phyloP scores from a whole-genome alignment of 1,140 invertebrate genomes.

The Aethina tumida region DNA sequence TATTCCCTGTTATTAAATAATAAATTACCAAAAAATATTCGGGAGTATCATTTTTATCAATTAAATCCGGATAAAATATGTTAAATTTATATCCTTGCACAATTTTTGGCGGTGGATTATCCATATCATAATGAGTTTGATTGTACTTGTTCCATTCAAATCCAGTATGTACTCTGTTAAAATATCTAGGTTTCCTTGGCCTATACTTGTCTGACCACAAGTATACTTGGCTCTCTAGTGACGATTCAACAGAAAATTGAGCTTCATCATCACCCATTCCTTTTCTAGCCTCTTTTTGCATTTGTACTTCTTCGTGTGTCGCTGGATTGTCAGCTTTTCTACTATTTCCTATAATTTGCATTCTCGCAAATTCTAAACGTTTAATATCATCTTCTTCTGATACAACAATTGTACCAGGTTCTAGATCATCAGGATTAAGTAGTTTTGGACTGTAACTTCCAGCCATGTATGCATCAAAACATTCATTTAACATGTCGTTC shows the following conservation, averaged over 20 bases:
- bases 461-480: constrained; percentile 59
- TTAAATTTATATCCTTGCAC: constrained; percentile 99
- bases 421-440: constrained; percentile 55
- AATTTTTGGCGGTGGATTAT: constrained; percentile 99
- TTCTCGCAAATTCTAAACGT: constrained; percentile 61
- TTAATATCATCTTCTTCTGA: constrained; percentile 70
- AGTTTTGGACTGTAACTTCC: constrained; percentile 80
- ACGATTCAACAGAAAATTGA: constrained; percentile 85
- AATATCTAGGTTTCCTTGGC: constrained; percentile 94
- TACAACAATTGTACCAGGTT: constrained; percentile 73
- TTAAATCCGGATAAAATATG: constrained; percentile 99
- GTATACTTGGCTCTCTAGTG: constrained; percentile 77
- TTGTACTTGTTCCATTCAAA: constrained; percentile 99
- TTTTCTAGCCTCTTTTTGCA: constrained; percentile 72
- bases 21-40: constrained; percentile 74
- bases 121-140: constrained; percentile 99
- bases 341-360: constrained; percentile 47
- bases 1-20: constrained; percentile 1
- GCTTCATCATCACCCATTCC: constrained; percentile 86
- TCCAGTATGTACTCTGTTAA: constrained; percentile 91
- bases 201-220: constrained; percentile 98
- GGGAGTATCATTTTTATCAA: constrained; percentile 90
- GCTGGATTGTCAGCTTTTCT: constrained; percentile 44
- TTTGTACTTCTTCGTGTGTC: constrained; percentile 48
- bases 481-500: constrained; percentile 47